Evolutionary conservation across 2,797 vertebrate species (phyloP).

Genomic region (Dryobates pubescens): DNA sequence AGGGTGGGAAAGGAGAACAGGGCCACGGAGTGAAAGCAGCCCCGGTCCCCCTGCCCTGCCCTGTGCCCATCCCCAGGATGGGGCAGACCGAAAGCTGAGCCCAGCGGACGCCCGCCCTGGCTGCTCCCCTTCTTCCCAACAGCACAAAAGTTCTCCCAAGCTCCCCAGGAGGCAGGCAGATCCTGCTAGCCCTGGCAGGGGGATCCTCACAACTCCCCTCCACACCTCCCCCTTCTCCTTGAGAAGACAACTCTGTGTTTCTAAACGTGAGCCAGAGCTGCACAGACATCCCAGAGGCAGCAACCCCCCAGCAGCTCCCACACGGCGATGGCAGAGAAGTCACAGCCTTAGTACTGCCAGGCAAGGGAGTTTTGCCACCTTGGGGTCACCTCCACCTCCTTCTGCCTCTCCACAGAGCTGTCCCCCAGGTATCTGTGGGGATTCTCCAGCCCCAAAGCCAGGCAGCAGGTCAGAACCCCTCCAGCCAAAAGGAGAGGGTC

Average conservation of each 20-base stretch:
- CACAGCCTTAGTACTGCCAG: background rate
- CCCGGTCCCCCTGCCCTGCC: background rate
- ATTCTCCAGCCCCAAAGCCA: background rate
- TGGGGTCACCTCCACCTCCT: background rate
- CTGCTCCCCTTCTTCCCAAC: background rate
- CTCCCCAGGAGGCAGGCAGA: background rate
- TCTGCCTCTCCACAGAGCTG: background rate
- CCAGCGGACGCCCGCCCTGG: rapidly evolving
- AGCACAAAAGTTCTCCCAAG: background rate
- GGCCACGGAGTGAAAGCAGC: background rate
- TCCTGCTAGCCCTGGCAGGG: background rate
- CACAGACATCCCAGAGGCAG: background rate
- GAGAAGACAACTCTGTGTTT: background rate
- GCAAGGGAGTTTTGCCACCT: background rate
- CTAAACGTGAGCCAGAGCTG: background rate
- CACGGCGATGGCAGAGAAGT: rapidly evolving
- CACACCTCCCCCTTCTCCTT: background rate
- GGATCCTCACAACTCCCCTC: background rate
- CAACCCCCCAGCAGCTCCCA: background rate
- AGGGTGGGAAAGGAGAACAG: background rate
- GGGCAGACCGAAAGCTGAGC: background rate
- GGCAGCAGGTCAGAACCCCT: background rate
- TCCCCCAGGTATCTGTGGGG: background rate
- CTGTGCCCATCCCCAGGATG: rapidly evolving
- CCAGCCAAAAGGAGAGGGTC: rapidly evolving